Evolutionary conservation across 2,888 invertebrate genomes (phyloP).

Genomic region (Brachypalpus laphriformis): DNA sequence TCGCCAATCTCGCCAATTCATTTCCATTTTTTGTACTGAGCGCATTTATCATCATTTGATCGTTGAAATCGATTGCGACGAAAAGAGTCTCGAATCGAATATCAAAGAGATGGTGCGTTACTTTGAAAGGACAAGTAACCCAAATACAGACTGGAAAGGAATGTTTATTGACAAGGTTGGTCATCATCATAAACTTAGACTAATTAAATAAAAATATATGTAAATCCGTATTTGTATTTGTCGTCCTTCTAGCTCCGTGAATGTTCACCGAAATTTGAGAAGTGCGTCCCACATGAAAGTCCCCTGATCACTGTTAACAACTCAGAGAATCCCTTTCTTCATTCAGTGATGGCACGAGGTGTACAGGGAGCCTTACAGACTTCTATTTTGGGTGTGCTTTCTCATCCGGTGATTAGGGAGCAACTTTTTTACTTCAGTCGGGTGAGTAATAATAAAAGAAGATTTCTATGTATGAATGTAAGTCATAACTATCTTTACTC

Average conservation of each 20-base stretch:
- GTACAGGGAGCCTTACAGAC: constrained; percentile 77
- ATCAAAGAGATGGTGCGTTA: constrained; percentile 84
- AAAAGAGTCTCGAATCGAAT: constrained; percentile 83
- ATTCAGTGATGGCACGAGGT: constrained; percentile 76
- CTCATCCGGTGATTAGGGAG: constrained; percentile 91
- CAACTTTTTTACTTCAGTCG: constrained; percentile 95
- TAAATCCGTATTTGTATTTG: background rate
- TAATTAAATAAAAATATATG: background rate
- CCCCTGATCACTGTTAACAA: constrained; percentile 76
- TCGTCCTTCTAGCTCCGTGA: constrained; percentile 51
- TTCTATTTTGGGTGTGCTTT: constrained; percentile 89
- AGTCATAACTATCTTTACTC: background rate
- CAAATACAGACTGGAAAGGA: constrained; percentile 75
- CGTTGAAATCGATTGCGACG: constrained; percentile 95
- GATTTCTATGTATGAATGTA: no score
- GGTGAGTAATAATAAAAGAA: constrained; percentile 86
- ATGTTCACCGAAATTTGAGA: constrained; percentile 73
- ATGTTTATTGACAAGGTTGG: constrained; percentile 74
- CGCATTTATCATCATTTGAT: constrained; percentile 94
- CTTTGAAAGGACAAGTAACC: constrained; percentile 74
- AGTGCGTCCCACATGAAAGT: constrained; percentile 76
- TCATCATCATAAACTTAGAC: background rate
- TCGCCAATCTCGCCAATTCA: constrained; percentile 89
- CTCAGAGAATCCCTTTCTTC: constrained; percentile 76
- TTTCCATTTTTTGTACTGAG: constrained; percentile 89